Base-by-base conservation (phyloP, 1,140 invertebrate genomes). In the Bombus pyrosoma region DNA sequence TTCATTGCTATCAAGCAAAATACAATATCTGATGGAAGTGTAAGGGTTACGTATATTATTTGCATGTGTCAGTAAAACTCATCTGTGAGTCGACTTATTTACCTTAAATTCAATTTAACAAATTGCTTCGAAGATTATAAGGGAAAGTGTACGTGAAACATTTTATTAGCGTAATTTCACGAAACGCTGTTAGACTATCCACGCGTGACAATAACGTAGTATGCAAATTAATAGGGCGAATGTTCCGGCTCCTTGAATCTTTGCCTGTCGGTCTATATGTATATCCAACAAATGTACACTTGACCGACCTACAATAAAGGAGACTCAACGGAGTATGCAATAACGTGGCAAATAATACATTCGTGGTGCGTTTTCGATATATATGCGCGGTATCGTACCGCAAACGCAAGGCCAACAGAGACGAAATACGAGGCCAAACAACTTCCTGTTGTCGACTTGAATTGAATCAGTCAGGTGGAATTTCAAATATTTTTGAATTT, bases 301-400 rank as follows among this genome's bases (percentile, higher is more conserved):
- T 68, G 64, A 47, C 28, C 81, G 74, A 84, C 79, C 73, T 73
- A 73, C 81, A 78, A 86, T 87, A n/a, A 64, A 47, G 68, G 59
- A 47, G 74, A 18, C 8, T 43, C 81, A 78, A 43, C 81, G 75
- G 69, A 57, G 53, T 75, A n/a, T 79, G 74, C 57, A 66, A 84
- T 79, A 74, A 84, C 75, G 75, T 57, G 53, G 53, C 66, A 59
- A 87, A 87, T 84, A 79, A 79, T 77, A 75, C 53, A 78, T 83
- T 62, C 64, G 9, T 18, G 41, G 34, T 78, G 37, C 73, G 62
- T 81, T 81, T 77, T 83, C 72, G 66, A 83, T 83, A 86, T 59
- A 66, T 47, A n/a, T 66, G 47, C 5, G 69, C 39, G 25, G 25
- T 28, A 59, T 81, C 37, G 15, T 28, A 12, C 71, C 32, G 64